Evolutionary conservation across 2,797 vertebrate genomes (phyloP).

Genomic region (Sternotherus odoratus): DNA sequence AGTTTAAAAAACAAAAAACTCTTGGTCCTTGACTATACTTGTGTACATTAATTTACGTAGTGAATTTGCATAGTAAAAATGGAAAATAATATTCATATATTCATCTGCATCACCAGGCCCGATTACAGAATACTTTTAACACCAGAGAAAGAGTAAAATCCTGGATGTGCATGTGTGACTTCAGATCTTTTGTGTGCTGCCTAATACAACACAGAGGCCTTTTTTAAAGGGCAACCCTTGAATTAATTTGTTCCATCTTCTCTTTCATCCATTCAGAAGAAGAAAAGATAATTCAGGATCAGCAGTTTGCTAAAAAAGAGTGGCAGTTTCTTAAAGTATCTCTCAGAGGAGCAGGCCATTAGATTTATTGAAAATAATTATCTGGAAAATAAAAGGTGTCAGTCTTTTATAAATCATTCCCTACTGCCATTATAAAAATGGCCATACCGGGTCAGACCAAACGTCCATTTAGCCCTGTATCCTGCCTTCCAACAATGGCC

Average conservation of each 20-base stretch:
- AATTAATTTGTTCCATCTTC: not conserved
- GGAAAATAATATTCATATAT: not conserved
- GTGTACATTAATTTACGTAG: not conserved
- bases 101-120: not conserved
- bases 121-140: not conserved
- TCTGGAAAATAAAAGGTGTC: not conserved
- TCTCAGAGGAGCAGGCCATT: not conserved
- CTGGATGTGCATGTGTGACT: not conserved
- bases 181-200: not conserved
- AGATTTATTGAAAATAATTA: not conserved
- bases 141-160: not conserved
- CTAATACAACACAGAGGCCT: not conserved
- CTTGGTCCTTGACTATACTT: not conserved
- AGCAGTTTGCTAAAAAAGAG: not conserved
- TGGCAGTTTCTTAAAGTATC: accelerated
- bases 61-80: not conserved
- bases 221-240: not conserved
- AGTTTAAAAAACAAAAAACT: not conserved
- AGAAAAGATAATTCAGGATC: not conserved
- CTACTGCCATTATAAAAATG: not conserved
- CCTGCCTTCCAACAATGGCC: no score
- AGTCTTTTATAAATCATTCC: not conserved
- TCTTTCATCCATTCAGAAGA: not conserved
- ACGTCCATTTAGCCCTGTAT: no score
- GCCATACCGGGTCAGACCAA: no score